Percentiles rank a stretch among this genome's conserved stretches.
Evolutionary conservation across 2,113 vertebrate species (phyloP).

Genomic region (Chascanopsetta lugubris): DNA sequence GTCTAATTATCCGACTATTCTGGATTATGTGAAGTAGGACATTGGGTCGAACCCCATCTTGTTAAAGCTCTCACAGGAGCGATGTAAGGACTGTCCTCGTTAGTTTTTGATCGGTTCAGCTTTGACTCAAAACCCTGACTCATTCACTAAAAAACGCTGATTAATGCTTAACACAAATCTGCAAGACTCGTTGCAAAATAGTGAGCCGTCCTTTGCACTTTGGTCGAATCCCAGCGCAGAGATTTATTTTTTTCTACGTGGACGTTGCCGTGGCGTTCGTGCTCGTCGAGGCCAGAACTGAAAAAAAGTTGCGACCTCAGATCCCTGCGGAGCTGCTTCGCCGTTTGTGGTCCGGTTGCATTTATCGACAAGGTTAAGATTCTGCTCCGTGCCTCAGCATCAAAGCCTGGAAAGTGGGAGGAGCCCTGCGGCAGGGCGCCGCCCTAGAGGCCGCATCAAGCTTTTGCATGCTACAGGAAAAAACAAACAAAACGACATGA

Average conservation of each 20-base stretch:
- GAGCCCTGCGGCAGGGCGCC: conserved; percentile 45
- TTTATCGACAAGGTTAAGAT: conserved; percentile 61
- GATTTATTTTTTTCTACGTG: too few species aligned
- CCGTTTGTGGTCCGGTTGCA: conserved; percentile 38
- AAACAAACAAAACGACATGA: conserved; percentile 72
- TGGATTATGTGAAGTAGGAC: too few species aligned
- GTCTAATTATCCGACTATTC: too few species aligned
- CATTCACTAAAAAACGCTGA: conserved; percentile 50
- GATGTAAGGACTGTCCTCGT: conserved; percentile 9
- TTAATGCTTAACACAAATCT: too few species aligned
- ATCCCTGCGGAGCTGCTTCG: conserved; percentile 49
- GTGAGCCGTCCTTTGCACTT: conserved; percentile 25
- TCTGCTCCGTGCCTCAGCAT: conserved; percentile 75
- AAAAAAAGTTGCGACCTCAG: conserved; percentile 27
- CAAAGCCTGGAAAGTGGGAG: conserved; percentile 53
- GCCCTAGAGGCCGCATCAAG: conserved; percentile 50
- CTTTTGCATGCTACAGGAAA: conserved; percentile 71
- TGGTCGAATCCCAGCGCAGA: too few species aligned
- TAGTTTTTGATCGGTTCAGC: conserved; percentile 39
- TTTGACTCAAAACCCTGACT: conserved; percentile 47
- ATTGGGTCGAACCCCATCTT: too few species aligned
- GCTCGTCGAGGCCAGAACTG: conserved; percentile 15
- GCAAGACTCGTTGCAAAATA: too few species aligned
- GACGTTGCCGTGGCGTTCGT: conserved; percentile 18
- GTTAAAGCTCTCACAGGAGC: neutral